A percentile compares a stretch with the other conserved stretches of the same genome.
These are phyloP conservation scores for Diphyllodes magnificus DNA, from an alignment of 2,113 vertebrate genomes.

Conservation along the genomic window DNA sequence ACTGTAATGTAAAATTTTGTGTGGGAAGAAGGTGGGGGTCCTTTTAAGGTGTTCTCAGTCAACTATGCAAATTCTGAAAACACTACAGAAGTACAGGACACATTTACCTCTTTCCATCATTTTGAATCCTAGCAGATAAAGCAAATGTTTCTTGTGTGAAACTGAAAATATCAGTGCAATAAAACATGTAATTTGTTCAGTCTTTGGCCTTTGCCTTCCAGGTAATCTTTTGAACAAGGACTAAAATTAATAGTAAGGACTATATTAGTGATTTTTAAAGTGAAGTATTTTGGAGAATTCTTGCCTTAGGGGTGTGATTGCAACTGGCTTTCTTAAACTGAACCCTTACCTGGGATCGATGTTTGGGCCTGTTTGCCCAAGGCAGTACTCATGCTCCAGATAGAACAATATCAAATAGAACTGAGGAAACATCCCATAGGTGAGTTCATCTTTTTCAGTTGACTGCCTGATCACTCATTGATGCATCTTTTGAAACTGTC, in stretches of 20 bases:
- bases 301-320: not conserved
- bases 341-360: not conserved
- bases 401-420: not conserved
- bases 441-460: not conserved
- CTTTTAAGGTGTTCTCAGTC: not conserved
- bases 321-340: not conserved
- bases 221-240: not conserved
- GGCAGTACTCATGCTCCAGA: not conserved
- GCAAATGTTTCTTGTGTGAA: not conserved
- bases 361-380: not conserved
- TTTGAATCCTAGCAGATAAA: not conserved
- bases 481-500: not conserved
- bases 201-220: not conserved
- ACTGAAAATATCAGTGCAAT: not conserved
- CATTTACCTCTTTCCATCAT: not conserved
- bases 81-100: not conserved
- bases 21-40: not conserved
- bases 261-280: not conserved
- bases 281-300: not conserved
- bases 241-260: not conserved
- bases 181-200: not conserved
- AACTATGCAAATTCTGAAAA: not conserved
- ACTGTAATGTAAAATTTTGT: not conserved
- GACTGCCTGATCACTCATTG: not conserved
- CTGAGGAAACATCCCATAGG: not conserved